phyloP scores from a whole-genome alignment of 2,888 invertebrate genomes.

The Epirrhoe tristata region DNA sequence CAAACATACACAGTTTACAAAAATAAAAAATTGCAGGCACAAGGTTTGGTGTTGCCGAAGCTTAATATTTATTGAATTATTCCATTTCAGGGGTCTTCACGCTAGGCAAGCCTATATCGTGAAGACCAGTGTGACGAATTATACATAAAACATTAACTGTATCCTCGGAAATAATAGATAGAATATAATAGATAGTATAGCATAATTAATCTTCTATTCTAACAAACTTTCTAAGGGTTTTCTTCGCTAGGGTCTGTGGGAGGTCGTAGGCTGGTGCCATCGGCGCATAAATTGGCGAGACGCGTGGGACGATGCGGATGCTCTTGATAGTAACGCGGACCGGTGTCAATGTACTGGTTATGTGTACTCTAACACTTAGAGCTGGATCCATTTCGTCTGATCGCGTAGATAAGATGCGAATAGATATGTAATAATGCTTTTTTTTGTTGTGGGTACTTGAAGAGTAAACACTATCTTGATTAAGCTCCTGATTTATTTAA shows the following conservation, averaged over 20 bases:
- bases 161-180: too few relatives aligned
- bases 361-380: conserved; percentile 21
- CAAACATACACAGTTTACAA: too few relatives aligned
- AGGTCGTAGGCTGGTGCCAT: conserved; percentile 62
- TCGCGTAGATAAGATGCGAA: conserved; percentile 18
- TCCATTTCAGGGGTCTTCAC: too few relatives aligned
- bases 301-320: conserved; percentile 75
- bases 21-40: too few relatives aligned
- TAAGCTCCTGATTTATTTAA: too few relatives aligned
- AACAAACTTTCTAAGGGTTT: conserved; percentile 21
- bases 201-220: conserved; percentile 2
- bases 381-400: conserved; percentile 21
- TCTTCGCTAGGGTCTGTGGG: conserved; percentile 57
- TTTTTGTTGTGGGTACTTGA: neutral
- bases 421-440: too few relatives aligned
- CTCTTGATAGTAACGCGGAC: conserved; percentile 63
- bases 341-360: conserved; percentile 69
- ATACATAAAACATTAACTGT: too few relatives aligned
- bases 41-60: too few relatives aligned
- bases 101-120: too few relatives aligned
- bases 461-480: too few relatives aligned
- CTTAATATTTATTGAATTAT: too few relatives aligned
- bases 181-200: neutral
- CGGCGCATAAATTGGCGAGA: conserved; percentile 68
- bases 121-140: too few relatives aligned